Evolutionary conservation across 2,113 vertebrate genomes (phyloP).

Genomic region (Prinia subflava): DNA sequence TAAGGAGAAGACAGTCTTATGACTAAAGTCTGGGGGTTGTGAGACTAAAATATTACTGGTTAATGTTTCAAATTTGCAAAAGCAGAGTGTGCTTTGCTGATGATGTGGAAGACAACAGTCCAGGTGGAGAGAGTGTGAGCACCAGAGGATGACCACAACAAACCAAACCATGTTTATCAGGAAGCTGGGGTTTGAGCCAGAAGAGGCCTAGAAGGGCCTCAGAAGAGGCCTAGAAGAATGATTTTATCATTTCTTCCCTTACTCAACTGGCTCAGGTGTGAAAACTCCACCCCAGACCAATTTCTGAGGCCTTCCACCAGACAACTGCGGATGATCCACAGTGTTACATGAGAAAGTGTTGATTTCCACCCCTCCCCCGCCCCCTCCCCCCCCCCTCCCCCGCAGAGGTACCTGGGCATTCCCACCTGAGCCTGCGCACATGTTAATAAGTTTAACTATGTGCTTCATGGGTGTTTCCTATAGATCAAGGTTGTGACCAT

Average conservation of each 20-base stretch:
- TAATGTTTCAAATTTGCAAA: not conserved
- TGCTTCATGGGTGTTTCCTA: not conserved
- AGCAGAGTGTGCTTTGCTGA: not conserved
- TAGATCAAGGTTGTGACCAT: not conserved
- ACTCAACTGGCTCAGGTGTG: not conserved
- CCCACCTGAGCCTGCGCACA: not conserved
- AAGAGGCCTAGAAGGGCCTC: not conserved
- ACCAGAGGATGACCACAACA: not conserved
- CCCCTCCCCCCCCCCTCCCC: accelerated
- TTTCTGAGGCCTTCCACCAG: not conserved
- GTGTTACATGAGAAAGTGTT: not conserved
- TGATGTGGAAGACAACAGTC: not conserved
- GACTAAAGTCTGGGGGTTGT: not conserved
- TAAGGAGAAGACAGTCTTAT: not conserved
- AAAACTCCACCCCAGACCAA: not conserved
- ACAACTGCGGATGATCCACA: not conserved
- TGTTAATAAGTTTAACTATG: not conserved
- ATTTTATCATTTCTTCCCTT: not conserved
- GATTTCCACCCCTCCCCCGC: not conserved
- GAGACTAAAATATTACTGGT: not conserved
- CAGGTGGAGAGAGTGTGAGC: not conserved
- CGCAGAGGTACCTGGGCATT: not conserved
- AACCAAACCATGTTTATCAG: not conserved
- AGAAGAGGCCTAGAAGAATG: not conserved
- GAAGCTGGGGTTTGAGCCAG: not conserved